phyloP scores from a whole-genome alignment of 2,888 invertebrate genomes.

The Lymantria monacha region DNA sequence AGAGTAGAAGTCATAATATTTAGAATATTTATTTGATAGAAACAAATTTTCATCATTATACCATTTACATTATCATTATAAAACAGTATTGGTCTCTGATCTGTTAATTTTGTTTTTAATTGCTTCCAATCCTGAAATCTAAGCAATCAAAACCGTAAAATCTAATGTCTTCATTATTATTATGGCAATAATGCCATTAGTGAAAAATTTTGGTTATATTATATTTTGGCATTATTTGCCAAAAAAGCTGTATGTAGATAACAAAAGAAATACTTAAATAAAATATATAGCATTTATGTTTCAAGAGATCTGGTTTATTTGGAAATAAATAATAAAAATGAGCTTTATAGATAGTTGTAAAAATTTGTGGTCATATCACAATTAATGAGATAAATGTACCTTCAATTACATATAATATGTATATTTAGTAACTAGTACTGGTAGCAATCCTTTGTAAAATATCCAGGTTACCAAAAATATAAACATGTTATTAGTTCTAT shows the following conservation, averaged over 20 bases:
- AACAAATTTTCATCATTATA: too few species aligned
- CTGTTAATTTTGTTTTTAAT: too few species aligned
- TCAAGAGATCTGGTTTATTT: conserved; percentile 26
- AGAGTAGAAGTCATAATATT: too few species aligned
- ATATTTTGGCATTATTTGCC: neutral
- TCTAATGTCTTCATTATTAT: neutral
- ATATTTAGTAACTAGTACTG: conserved; percentile 36
- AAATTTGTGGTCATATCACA: conserved; percentile 25
- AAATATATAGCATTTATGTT: neutral
- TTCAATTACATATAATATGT: conserved; percentile 24
- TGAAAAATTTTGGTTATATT: neutral
- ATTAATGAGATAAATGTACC: conserved; percentile 28
- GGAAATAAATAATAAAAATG: conserved; percentile 36
- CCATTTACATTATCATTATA: too few species aligned
- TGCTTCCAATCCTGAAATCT: too few species aligned
- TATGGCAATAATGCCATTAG: neutral
- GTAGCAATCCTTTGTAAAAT: conserved; percentile 57
- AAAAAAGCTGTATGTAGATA: neutral
- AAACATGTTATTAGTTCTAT: conserved; percentile 64
- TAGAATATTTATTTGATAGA: too few species aligned
- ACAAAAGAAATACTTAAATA: neutral
- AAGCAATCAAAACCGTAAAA: neutral
- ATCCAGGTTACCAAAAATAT: conserved; percentile 77
- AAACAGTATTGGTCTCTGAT: too few species aligned
- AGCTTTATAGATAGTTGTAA: conserved; percentile 43